These are phyloP conservation scores for Hippasteria phrygiana DNA, from an alignment of 53 echinoderm and acorn worm genomes.

Conservation along the genomic window DNA sequence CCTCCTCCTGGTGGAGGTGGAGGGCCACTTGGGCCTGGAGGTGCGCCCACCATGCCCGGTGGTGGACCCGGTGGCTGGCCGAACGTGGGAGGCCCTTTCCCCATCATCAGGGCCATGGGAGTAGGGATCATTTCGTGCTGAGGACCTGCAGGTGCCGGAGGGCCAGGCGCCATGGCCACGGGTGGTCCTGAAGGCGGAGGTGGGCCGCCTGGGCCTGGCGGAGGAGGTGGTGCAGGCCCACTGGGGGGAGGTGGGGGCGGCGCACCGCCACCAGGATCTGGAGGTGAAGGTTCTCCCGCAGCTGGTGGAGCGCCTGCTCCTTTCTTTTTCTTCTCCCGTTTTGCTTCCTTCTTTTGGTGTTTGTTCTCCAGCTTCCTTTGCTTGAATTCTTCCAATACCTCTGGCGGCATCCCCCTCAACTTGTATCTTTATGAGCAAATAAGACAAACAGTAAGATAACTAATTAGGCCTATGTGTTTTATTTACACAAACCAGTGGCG, in stretches of 20 bases:
- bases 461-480: too few relatives aligned
- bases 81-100: background rate
- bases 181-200: conserved; percentile 22
- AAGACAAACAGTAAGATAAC: background rate
- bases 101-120: conserved; percentile 35
- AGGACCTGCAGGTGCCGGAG: background rate
- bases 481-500: too few relatives aligned
- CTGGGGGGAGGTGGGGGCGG: conserved; percentile 28
- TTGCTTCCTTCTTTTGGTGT: conserved; percentile 36
- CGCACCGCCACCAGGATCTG: background rate
- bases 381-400: conserved; percentile 33
- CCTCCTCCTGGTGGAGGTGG: conserved; percentile 24
- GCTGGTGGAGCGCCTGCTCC: background rate
- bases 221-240: conserved; percentile 46
- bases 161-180: conserved; percentile 3
- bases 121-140: conserved; percentile 18
- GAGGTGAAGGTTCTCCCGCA: conserved; percentile 2
- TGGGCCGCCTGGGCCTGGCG: conserved; percentile 4
- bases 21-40: conserved; percentile 34
- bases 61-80: background rate
- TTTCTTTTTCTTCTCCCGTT: conserved; percentile 1
- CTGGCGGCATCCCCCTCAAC: conserved; percentile 38
- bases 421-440: conserved; percentile 13
- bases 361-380: conserved; percentile 40
- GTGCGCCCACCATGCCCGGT: background rate